These are phyloP conservation scores for Eupeodes luniger DNA, from an alignment of 2,888 invertebrate species.

Conservation along the genomic window DNA sequence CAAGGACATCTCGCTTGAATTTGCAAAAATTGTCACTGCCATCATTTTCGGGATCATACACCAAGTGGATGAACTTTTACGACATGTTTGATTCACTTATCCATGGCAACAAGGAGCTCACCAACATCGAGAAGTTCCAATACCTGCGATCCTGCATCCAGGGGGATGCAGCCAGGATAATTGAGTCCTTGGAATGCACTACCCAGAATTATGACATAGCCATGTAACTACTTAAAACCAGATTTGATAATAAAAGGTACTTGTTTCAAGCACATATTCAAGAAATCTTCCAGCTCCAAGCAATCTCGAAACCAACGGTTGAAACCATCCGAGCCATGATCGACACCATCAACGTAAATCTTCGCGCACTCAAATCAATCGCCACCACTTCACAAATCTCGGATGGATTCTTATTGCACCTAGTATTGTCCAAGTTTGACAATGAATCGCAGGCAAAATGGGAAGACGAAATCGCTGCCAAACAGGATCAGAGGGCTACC, in stretches of 20 bases:
- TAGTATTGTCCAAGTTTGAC: conserved; percentile 3
- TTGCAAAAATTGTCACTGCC: conserved; percentile 47
- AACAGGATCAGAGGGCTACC: background rate
- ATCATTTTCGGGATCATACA: conserved; percentile 50
- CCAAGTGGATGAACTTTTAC: conserved; percentile 58
- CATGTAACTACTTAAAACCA: conserved; percentile 33
- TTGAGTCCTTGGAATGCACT: conserved; percentile 61
- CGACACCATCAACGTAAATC: conserved; percentile 38
- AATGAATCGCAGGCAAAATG: conserved; percentile 1
- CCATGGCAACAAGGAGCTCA: conserved; percentile 46
- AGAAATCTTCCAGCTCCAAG: conserved; percentile 10
- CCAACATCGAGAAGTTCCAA: conserved; percentile 48
- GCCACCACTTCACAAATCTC: conserved; percentile 2
- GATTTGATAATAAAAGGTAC: conserved; percentile 25
- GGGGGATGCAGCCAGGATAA: conserved; percentile 28
- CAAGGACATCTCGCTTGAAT: conserved; percentile 2
- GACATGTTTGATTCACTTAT: conserved; percentile 56
- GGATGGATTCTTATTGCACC: background rate
- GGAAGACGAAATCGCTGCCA: conserved; percentile 8
- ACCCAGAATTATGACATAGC: conserved; percentile 44
- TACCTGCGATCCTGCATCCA: conserved; percentile 50
- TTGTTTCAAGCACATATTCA: conserved; percentile 43
- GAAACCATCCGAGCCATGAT: conserved; percentile 21
- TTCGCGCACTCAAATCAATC: conserved; percentile 19
- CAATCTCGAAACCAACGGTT: background rate